Evolutionary conservation across 2,797 vertebrate species (phyloP), one percentile per base, ranked within the genome.

Genomic region (Macrochelys suwanniensis): DNA sequence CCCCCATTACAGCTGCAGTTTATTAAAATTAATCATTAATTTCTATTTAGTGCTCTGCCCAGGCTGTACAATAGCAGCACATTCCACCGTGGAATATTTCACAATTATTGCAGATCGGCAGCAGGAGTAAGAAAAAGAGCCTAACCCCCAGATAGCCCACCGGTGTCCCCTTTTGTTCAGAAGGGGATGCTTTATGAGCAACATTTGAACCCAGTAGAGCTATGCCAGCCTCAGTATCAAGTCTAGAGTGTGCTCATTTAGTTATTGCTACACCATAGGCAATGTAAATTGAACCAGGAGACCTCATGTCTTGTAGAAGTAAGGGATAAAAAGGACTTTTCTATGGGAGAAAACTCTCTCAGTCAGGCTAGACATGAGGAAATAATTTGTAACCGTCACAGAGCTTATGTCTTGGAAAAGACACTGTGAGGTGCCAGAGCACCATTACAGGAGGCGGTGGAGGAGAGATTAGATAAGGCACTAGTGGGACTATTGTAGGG

Each of bases 21-120:
- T 95, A 85, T 94, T 96, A 93, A 92, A 97, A 97, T 89, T 92
- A 89, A 93, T 91, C 0, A 85, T 84, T 94, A 65, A 89, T 92
- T 96, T 95, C 89, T 94, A 12, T 89, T 89, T 93, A 21, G 71
- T 3, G 1, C 45, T 3, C 3, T 88, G 49, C 0, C 0, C 88
- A 51, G 56, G 28, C 85, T 89, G 21, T n/a, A 8, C 51, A 80
- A 19, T 49, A 78, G 47, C 57, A 88, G 85, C 49, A 94, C 11
- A 51, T 88, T 92, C 78, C 89, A 1, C 47, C 88, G 28, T 81
- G 53, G 53, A 80, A 53, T 68, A 76, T 83, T 47, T 88, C 25
- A 2, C 10, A 92, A 59, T 84, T 94, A 85, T 82, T 95, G 80
- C 78, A 88, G 65, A 80, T 82, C 2, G 1, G 49, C 84, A 84